Evolutionary conservation across 2,113 vertebrate genomes (phyloP).

Genomic region (Dasyornis broadbenti): DNA sequence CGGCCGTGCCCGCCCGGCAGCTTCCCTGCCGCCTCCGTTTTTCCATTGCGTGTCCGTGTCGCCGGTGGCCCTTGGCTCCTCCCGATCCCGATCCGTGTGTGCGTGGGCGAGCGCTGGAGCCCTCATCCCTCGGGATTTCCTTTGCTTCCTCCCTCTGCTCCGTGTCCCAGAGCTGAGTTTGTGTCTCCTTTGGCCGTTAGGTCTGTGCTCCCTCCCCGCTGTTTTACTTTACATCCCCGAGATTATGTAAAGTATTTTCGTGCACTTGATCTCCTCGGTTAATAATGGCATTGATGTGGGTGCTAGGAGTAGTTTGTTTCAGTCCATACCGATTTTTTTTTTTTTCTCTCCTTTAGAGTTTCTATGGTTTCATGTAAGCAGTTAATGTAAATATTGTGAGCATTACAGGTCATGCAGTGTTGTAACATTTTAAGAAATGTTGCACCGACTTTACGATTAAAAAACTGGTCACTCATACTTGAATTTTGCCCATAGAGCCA

Average conservation of each 20-base stretch:
- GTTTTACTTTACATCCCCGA: slow-evolving; percentile 81
- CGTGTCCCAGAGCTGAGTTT: slow-evolving; percentile 37
- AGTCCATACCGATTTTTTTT: slow-evolving; percentile 71
- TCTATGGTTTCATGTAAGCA: slow-evolving; percentile 86
- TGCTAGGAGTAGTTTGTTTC: slow-evolving; percentile 79
- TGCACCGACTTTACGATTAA: slow-evolving; percentile 96
- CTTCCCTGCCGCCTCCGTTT: neutral
- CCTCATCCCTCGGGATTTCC: neutral
- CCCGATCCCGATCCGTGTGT: neutral
- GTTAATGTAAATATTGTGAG: slow-evolving; percentile 95
- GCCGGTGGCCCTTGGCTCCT: neutral
- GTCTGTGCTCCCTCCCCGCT: slow-evolving; percentile 77
- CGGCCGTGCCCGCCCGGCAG: neutral
- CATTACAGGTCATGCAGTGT: slow-evolving; percentile 92
- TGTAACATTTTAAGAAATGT: slow-evolving; percentile 95
- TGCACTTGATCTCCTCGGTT: slow-evolving; percentile 80
- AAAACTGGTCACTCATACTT: slow-evolving; percentile 92
- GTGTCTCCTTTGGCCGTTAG: slow-evolving; percentile 44
- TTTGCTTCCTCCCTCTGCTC: neutral
- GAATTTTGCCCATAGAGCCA: slow-evolving; percentile 78
- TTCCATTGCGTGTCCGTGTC: neutral
- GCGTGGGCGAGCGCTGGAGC: neutral
- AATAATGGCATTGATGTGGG: slow-evolving; percentile 76
- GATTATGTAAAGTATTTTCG: slow-evolving; percentile 79
- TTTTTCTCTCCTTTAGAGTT: slow-evolving; percentile 47